These are phyloP conservation scores for Carassius carassius DNA, from an alignment of 2,113 vertebrate species.

Conservation along the genomic window DNA sequence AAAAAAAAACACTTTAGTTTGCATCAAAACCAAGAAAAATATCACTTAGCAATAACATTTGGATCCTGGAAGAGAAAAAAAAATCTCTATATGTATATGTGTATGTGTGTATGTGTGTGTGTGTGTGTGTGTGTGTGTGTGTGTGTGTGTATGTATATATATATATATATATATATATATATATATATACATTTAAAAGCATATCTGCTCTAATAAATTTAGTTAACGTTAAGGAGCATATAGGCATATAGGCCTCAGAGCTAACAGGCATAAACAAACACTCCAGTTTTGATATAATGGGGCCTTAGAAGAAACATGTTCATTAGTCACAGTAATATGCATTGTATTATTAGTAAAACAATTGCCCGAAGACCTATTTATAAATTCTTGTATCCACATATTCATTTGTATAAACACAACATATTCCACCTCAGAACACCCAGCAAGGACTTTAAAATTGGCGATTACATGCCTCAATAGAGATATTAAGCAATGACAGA, in stretches of 20 bases:
- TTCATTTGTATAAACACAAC: slow-evolving; percentile 11
- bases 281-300: neutral
- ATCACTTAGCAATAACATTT: too few species aligned
- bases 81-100: too few species aligned
- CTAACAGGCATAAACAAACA: neutral
- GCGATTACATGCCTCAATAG: slow-evolving; percentile 36
- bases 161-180: too few species aligned
- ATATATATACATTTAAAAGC: neutral
- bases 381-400: slow-evolving; percentile 25
- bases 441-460: slow-evolving; percentile 16
- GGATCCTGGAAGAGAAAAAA: too few species aligned
- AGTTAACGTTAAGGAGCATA: neutral
- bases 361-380: slow-evolving; percentile 11
- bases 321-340: slow-evolving; percentile 20
- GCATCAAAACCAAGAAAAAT: too few species aligned
- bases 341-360: neutral
- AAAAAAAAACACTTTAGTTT: too few species aligned
- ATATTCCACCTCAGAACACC: slow-evolving; percentile 24
- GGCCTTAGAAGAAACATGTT: neutral
- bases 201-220: neutral
- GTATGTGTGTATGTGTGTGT: too few species aligned
- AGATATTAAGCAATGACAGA: slow-evolving; percentile 41
- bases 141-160: too few species aligned
- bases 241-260: neutral
- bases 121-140: too few species aligned